These are phyloP conservation scores for Cavia porcellus DNA, from an alignment of 2,113 vertebrate genomes.

Conservation along the genomic window DNA sequence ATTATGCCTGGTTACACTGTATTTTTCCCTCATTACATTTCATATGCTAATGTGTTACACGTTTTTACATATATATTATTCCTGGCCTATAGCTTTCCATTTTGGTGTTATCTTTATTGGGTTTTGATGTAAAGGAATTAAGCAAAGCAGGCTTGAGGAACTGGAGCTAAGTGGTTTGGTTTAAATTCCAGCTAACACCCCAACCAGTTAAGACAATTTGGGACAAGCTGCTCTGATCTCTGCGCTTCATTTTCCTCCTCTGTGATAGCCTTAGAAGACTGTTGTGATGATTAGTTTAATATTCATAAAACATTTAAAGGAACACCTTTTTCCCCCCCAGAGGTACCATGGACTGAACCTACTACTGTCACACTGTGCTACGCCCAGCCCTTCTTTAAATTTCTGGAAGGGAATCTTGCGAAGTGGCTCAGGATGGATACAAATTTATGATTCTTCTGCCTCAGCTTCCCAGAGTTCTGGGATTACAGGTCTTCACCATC, in stretches of 20 bases:
- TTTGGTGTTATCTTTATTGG: neutral
- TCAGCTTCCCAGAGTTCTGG: neutral
- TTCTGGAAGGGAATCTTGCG: neutral
- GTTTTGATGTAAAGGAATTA: slow-evolving; percentile 26
- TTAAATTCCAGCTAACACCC: neutral
- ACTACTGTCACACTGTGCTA: neutral
- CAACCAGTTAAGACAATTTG: neutral
- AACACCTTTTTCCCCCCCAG: neutral
- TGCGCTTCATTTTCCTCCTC: neutral
- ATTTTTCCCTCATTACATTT: neutral
- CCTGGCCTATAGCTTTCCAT: neutral
- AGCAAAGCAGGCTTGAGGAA: neutral
- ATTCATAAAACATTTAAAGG: neutral
- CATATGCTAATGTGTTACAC: neutral
- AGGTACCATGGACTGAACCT: neutral
- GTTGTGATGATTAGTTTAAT: neutral
- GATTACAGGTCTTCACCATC: neutral
- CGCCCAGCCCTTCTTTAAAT: neutral
- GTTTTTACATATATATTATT: neutral
- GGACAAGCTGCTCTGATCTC: neutral
- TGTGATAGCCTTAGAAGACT: neutral
- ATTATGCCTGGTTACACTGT: neutral
- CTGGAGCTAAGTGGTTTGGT: neutral
- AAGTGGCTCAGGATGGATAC: neutral
- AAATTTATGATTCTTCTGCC: neutral